Evolutionary conservation across 2,888 invertebrate species (phyloP), one percentile per base, ranked within the genome.

Genomic region (Melinopterus prodromus): DNA sequence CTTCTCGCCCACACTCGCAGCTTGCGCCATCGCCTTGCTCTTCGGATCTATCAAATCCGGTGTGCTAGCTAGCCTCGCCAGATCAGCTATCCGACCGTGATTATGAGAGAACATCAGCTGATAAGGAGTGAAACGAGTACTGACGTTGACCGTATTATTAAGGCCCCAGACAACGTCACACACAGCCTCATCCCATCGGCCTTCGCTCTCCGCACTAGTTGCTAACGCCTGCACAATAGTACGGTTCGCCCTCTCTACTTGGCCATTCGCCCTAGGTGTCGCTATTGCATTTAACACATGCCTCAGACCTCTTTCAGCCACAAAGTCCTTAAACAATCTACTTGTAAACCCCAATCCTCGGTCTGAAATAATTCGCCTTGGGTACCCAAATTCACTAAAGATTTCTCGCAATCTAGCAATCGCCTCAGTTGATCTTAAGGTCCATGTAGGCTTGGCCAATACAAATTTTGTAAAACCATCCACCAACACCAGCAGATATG

Each of bases 121-220:
- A 9, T 69, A n/a, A n/a, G 79, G 26, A 15, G 78, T 79, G 53
- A 12, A 5, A 16, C 74, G 16, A 14, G 78, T 79, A 5, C 70
- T 15, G 6, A n/a, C 14, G 78, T 78, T 53, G 7, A 82, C 69
- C 2, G 85, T 85, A 79, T 87, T 87, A 76, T 87, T 84, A 76
- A 84, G 81, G 16, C 86, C 83, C 80, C 85, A 85, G 80, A 88
- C 86, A 70, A 87, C 85, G n/a, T 80, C 80, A 16, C 85, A 84
- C 26, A 88, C 77, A 26, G 87, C 84, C 75, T 83, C 81, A 83
- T 88, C 87, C 87, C 88, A 88, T 74, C 83, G 83, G 38, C 85
- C 86, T 78, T 86, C 87, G 70, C 84, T 81, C 53, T 82, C 80
- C n/a, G 84, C 84, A 78, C 86, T 83, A 2, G 86, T 85, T 16